Evolutionary conservation across 2,797 vertebrate genomes (phyloP).

Genomic region (Microchirus variegatus): DNA sequence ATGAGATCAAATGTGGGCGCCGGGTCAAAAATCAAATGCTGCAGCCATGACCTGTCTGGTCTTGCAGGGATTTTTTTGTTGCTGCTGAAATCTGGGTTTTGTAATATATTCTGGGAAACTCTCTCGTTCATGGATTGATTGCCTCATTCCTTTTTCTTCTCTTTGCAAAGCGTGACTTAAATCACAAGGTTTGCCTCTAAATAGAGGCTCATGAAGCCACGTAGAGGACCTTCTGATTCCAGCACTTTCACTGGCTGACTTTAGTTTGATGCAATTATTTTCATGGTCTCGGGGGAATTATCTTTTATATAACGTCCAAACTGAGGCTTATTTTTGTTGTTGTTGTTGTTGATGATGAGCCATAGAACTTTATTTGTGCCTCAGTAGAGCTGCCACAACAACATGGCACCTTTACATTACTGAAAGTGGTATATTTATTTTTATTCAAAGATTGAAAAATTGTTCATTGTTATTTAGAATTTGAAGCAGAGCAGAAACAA

Average conservation of each 20-base stretch:
- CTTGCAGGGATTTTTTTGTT: constrained; percentile 11
- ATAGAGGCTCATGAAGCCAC: constrained; percentile 13
- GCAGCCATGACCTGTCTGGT: background rate
- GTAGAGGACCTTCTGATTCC: constrained; percentile 11
- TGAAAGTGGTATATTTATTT: too few species aligned
- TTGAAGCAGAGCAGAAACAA: too few species aligned
- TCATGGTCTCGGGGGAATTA: too few species aligned
- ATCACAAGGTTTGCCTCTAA: constrained; percentile 35
- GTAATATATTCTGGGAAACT: constrained; percentile 8
- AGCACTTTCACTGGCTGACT: constrained; percentile 1
- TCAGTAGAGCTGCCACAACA: too few species aligned
- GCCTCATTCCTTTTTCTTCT: constrained; percentile 6
- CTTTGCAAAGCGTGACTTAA: constrained; percentile 15
- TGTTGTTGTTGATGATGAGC: too few species aligned
- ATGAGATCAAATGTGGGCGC: constrained; percentile 11
- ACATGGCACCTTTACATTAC: too few species aligned
- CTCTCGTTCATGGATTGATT: constrained; percentile 2
- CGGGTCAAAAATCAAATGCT: constrained; percentile 18
- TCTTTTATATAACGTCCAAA: too few species aligned
- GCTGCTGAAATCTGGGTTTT: constrained; percentile 22
- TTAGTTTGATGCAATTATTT: too few species aligned
- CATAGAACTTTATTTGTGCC: too few species aligned
- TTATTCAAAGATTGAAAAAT: too few species aligned
- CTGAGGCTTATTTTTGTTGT: too few species aligned
- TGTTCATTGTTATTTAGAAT: too few species aligned